Percentiles rank a stretch among this genome's conserved stretches.
Conservation (phyloP, 2,797 vertebrate species). For the Spatula clypeata region DNA sequence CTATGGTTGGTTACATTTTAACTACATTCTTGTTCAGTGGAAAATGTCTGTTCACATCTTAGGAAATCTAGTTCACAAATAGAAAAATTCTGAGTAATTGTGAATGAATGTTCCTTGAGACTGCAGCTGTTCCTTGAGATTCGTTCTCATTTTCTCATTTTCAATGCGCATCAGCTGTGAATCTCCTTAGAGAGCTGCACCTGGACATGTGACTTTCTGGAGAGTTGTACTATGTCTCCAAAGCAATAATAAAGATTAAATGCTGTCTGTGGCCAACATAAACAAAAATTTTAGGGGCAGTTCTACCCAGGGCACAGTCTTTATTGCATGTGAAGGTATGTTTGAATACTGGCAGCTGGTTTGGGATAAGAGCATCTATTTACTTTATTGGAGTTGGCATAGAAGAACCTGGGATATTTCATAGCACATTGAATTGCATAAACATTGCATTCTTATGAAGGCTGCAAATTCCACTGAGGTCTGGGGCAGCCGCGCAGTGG, state of each 20-base stretch:
- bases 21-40: neutral
- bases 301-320: neutral
- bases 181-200: slow-evolving; percentile 1
- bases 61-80: slow-evolving; percentile 36
- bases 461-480: neutral
- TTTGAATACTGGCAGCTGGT: neutral
- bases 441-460: neutral
- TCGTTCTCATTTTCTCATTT: slow-evolving; percentile 32
- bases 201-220: neutral
- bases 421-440: neutral
- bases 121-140: slow-evolving; percentile 30
- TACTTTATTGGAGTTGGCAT: neutral
- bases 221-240: neutral
- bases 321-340: neutral
- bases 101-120: slow-evolving; percentile 16
- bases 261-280: neutral
- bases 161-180: neutral
- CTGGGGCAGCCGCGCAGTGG: neutral
- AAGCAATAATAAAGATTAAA: neutral
- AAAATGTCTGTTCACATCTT: neutral
- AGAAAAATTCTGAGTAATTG: slow-evolving; percentile 4
- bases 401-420: neutral
- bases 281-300: neutral
- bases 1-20: neutral
- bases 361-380: neutral